Conservation (phyloP, 2,113 vertebrate species). For the Pipra filicauda region DNA sequence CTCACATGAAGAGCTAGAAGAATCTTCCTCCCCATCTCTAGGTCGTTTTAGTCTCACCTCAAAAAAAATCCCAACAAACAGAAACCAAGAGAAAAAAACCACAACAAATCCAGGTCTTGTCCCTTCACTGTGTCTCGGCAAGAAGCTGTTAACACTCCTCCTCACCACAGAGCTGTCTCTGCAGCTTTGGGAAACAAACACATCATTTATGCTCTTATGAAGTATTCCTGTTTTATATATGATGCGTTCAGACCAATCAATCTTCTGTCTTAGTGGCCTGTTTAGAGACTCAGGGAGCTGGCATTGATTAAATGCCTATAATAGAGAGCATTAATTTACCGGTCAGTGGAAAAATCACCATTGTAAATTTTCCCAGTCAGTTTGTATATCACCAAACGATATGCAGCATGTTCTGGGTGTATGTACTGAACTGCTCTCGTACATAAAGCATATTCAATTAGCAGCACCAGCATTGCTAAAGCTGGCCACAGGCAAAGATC, state of each 20-base stretch:
- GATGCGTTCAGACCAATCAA: slow-evolving; percentile 49
- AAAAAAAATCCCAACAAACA: background rate
- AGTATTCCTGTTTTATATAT: slow-evolving; percentile 56
- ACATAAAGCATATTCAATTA: slow-evolving; percentile 37
- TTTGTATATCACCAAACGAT: background rate
- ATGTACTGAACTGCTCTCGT: background rate
- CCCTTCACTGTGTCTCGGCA: background rate
- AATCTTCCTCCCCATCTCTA: background rate
- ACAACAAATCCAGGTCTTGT: background rate
- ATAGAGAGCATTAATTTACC: slow-evolving; percentile 79
- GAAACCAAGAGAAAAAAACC: background rate
- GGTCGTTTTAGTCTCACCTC: background rate
- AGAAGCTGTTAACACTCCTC: background rate
- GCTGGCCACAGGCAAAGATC: background rate
- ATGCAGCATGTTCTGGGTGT: background rate
- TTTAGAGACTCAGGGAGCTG: slow-evolving; percentile 68
- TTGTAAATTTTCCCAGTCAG: slow-evolving; percentile 50
- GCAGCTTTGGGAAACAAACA: slow-evolving; percentile 23
- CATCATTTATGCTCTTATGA: background rate
- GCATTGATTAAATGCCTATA: slow-evolving; percentile 83
- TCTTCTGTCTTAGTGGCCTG: slow-evolving; percentile 61
- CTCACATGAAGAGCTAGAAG: background rate
- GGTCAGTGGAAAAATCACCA: slow-evolving; percentile 68
- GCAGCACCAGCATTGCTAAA: background rate
- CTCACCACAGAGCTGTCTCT: background rate